Conservation (phyloP, 1,140 invertebrate species). For the Orchestia grillus region DNA sequence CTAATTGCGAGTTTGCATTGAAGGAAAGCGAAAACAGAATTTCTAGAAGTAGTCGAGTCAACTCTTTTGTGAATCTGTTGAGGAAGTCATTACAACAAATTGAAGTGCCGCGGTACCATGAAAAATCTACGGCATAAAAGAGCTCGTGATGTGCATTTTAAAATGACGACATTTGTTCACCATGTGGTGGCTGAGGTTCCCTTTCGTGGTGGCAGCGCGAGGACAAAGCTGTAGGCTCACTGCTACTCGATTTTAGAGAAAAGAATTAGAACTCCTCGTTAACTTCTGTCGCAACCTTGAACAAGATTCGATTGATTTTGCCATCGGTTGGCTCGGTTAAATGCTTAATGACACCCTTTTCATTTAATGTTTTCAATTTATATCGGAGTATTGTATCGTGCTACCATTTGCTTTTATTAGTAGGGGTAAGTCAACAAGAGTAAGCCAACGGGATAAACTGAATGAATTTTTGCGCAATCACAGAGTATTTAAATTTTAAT, state of each 20-base stretch:
- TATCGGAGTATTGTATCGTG: background rate
- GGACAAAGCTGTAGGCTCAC: background rate
- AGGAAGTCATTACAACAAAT: slow-evolving; percentile 23
- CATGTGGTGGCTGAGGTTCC: background rate
- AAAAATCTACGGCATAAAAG: slow-evolving; percentile 6
- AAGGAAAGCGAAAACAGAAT: background rate
- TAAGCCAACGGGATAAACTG: too few species aligned
- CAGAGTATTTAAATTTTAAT: too few species aligned
- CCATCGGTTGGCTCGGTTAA: too few species aligned
- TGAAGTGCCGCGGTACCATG: background rate
- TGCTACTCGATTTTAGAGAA: background rate
- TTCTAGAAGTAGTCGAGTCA: background rate
- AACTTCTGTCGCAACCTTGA: background rate
- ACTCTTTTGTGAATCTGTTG: background rate
- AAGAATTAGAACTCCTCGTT: background rate
- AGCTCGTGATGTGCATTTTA: background rate
- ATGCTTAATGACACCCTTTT: background rate
- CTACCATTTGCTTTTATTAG: background rate
- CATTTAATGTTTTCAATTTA: background rate
- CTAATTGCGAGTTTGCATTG: background rate
- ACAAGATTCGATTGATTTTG: background rate
- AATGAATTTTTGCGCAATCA: too few species aligned
- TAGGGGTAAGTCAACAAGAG: too few species aligned
- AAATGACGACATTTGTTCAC: background rate
- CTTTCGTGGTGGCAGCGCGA: background rate